phyloP scores from a whole-genome alignment of 2,797 vertebrate species.

The Heliangelus exortis region DNA sequence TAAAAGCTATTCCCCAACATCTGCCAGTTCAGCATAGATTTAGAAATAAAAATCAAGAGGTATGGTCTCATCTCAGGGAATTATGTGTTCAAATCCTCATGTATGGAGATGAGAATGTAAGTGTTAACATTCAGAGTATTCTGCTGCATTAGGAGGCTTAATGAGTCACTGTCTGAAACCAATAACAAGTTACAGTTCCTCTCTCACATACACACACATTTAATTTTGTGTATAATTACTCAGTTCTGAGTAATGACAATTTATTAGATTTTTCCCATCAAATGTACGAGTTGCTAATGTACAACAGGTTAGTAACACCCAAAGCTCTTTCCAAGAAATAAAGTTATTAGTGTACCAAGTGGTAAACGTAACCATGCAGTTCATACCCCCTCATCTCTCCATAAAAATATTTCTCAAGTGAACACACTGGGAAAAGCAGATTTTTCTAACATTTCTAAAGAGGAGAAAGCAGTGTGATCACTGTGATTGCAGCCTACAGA shows the following conservation, averaged over 20 bases:
- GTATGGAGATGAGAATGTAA: slow-evolving; percentile 55
- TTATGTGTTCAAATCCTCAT: slow-evolving; percentile 71
- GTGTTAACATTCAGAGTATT: slow-evolving; percentile 60
- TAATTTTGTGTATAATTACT: slow-evolving; percentile 56
- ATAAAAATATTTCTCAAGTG: slow-evolving; percentile 11
- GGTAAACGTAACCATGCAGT: not conserved
- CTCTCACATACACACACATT: not conserved
- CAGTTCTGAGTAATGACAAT: slow-evolving; percentile 42
- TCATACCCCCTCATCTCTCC: not conserved
- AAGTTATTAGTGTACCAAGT: not conserved
- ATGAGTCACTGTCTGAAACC: slow-evolving; percentile 55
- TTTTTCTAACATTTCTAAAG: slow-evolving; percentile 2
- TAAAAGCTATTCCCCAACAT: slow-evolving; percentile 73
- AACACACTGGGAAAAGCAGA: slow-evolving; percentile 15
- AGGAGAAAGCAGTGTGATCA: not conserved
- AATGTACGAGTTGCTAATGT: not conserved
- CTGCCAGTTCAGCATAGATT: slow-evolving; percentile 77
- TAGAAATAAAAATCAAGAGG: slow-evolving; percentile 77
- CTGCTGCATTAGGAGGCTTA: slow-evolving; percentile 56
- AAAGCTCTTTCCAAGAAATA: not conserved
- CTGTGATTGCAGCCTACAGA: not conserved
- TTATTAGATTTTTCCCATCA: slow-evolving; percentile 57
- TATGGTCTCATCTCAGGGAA: slow-evolving; percentile 72
- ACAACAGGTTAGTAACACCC: not conserved
- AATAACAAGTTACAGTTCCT: slow-evolving; percentile 41